phyloP scores from a whole-genome alignment of 2,113 vertebrate species.

The Daphoenositta chrysoptera region DNA sequence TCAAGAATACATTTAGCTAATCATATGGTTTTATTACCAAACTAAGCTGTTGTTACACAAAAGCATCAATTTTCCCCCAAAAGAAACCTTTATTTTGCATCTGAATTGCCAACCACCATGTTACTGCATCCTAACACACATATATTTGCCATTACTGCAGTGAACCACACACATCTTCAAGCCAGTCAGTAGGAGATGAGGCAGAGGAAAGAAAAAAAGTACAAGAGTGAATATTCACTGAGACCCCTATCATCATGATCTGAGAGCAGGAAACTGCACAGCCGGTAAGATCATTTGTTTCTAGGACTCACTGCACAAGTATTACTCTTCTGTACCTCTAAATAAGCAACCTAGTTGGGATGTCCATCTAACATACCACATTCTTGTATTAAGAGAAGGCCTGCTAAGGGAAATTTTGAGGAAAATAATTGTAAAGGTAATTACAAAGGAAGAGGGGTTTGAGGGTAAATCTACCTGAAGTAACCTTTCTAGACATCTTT shows the following conservation, averaged over 20 bases:
- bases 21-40: not conserved
- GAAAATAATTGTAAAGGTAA: slow-evolving; percentile 53
- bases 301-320: slow-evolving; percentile 73
- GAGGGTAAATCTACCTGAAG: slow-evolving; percentile 70
- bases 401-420: slow-evolving; percentile 30
- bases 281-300: slow-evolving; percentile 71
- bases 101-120: not conserved
- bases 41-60: not conserved
- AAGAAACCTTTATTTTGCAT: slow-evolving; percentile 4
- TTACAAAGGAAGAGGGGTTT: slow-evolving; percentile 42
- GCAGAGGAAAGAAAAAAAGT: slow-evolving; percentile 49
- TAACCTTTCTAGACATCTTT: slow-evolving; percentile 43
- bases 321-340: slow-evolving; percentile 66
- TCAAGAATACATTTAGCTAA: not conserved
- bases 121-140: not conserved
- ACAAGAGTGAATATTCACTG: slow-evolving; percentile 69
- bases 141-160: not conserved
- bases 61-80: slow-evolving; percentile 6
- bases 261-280: slow-evolving; percentile 66
- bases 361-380: slow-evolving; percentile 45
- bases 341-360: slow-evolving; percentile 34
- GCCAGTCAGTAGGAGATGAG: slow-evolving; percentile 18
- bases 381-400: slow-evolving; percentile 65
- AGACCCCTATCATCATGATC: slow-evolving; percentile 71
- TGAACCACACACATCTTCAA: not conserved